Evolutionary conservation across 2,797 vertebrate genomes (phyloP).

Genomic region (Toxotes lorentzi): DNA sequence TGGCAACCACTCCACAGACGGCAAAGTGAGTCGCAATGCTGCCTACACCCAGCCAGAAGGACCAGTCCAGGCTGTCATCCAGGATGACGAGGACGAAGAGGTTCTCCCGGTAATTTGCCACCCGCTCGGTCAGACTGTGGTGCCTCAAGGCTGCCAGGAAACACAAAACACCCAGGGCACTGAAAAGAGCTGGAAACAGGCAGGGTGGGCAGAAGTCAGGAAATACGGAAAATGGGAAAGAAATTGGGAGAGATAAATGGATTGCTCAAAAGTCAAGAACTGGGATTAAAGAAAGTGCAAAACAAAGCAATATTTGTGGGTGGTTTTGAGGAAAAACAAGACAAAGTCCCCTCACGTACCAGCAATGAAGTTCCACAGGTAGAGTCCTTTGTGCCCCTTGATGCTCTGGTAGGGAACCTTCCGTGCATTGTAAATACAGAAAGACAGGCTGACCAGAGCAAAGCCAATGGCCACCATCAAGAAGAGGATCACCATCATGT

Average conservation of each 20-base stretch:
- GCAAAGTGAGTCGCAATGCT: constrained; percentile 88
- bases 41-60: constrained; percentile 94
- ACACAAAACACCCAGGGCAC: constrained; percentile 84
- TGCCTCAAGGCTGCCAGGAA: constrained; percentile 89
- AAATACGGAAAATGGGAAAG: not conserved
- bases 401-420: constrained; percentile 95
- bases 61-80: constrained; percentile 90
- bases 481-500: constrained; percentile 92
- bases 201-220: not conserved
- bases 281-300: too few species aligned
- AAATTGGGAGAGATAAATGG: not conserved
- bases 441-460: constrained; percentile 92
- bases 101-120: constrained; percentile 93
- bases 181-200: constrained; percentile 84
- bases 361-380: constrained; percentile 95
- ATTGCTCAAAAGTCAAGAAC: not conserved
- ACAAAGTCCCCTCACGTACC: constrained; percentile 80
- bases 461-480: constrained; percentile 90
- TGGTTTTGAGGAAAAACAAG: not conserved
- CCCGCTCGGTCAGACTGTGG: constrained; percentile 89
- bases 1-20: constrained; percentile 90
- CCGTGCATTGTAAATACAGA: constrained; percentile 93
- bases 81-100: constrained; percentile 90
- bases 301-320: not conserved
- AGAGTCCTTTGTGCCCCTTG: constrained; percentile 93